Conservation (phyloP, 2,888 invertebrate genomes). For the Eilema griseolum region DNA sequence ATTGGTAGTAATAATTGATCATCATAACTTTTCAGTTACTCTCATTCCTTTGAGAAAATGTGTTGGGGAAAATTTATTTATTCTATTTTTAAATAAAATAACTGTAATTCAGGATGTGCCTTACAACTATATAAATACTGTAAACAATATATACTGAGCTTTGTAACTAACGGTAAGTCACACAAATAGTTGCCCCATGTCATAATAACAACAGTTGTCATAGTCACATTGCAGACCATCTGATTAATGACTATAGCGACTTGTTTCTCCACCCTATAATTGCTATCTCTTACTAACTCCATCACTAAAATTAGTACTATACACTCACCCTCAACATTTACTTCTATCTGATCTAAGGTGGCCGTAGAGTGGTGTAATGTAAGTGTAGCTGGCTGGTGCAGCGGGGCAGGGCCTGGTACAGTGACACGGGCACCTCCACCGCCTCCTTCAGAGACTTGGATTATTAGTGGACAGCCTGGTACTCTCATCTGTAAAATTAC, state of each 20-base stretch:
- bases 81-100: too few relatives aligned
- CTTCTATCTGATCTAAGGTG: slow-evolving; percentile 97
- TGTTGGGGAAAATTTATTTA: too few relatives aligned
- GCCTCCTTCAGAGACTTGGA: slow-evolving; percentile 88
- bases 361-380: slow-evolving; percentile 94
- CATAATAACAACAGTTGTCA: background rate
- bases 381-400: slow-evolving; percentile 90
- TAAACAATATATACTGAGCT: background rate
- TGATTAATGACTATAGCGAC: background rate
- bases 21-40: too few relatives aligned
- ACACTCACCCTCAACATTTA: slow-evolving; percentile 96
- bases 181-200: background rate
- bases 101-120: too few relatives aligned
- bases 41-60: too few relatives aligned
- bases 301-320: background rate
- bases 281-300: background rate
- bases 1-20: too few relatives aligned
- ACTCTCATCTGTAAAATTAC: slow-evolving; percentile 86
- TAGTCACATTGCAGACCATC: background rate
- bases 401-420: slow-evolving; percentile 90
- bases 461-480: slow-evolving; percentile 96
- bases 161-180: background rate
- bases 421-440: slow-evolving; percentile 90
- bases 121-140: background rate
- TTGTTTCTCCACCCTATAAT: background rate